Conservation (phyloP, 2,797 vertebrate genomes). For the Anabacerthia variegaticeps region DNA sequence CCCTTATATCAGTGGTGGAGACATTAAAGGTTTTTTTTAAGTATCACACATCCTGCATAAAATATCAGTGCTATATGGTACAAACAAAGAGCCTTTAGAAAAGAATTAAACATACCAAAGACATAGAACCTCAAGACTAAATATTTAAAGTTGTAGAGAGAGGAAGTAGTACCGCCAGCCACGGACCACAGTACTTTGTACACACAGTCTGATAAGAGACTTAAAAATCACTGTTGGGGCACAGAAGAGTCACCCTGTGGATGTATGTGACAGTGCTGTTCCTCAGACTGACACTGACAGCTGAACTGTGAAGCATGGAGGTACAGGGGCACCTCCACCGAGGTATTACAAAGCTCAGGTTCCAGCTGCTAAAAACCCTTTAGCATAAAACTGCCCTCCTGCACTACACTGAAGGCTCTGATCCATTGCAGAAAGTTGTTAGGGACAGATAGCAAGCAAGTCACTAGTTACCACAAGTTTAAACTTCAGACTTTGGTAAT, state of each 20-base stretch:
- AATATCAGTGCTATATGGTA: not conserved
- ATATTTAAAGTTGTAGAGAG: not conserved
- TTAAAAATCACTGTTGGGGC: not conserved
- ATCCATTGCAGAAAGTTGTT: slow-evolving; percentile 47
- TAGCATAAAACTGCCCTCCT: not conserved
- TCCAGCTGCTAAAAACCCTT: not conserved
- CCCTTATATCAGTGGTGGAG: not conserved
- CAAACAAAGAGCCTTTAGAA: not conserved
- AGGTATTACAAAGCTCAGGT: not conserved
- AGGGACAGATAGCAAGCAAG: slow-evolving; percentile 54
- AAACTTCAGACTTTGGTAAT: slow-evolving; percentile 73
- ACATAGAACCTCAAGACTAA: not conserved
- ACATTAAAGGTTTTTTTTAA: not conserved
- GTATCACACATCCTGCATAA: not conserved
- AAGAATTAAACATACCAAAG: not conserved
- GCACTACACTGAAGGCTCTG: not conserved
- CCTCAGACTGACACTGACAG: not conserved
- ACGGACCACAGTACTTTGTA: not conserved
- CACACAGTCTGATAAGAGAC: not conserved
- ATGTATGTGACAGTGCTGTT: rapidly evolving
- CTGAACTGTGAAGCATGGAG: not conserved
- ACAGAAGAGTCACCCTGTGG: not conserved
- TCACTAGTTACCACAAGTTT: slow-evolving; percentile 69
- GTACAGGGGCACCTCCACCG: not conserved
- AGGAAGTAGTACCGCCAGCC: not conserved